Base-by-base conservation (phyloP, 2,888 invertebrate genomes). In the Chrysomela aeneicollis region DNA sequence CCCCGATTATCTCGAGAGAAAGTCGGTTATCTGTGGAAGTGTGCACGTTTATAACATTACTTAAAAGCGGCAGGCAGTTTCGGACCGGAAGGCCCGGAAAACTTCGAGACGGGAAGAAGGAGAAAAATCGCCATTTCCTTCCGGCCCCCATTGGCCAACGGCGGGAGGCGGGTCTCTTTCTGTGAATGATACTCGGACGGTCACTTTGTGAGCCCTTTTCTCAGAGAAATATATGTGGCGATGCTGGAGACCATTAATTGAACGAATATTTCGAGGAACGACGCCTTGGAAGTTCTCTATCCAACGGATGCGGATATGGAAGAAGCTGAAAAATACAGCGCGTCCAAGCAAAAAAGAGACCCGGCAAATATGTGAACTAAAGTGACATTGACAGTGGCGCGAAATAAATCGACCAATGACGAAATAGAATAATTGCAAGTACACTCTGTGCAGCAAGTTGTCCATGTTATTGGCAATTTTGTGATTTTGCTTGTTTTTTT, bases 51-150 rank as follows among this genome's bases (percentile, higher is more conserved):
- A 75, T 75, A 74, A 75, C 74, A 73, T 75, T 74, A 74, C 73
- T 74, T 76, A 76, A 71, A 26, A 69, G 67, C 66, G 70, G 72
- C 69, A 63, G 71, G 66, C 53, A 63, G 66, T 66, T 63, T 63
- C 63, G 58, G 67, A 69, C 71, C 73, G 77, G 76, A 77, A 74
- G 68, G 67, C 69, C 70, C 71, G 74, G 65, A 66, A 68, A 66
- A 73, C 71, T 74, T 74, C 73, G 73, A 70, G 55, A 67, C 60
- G 66, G 42, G 62, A 37, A 70, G 73, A 70, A 69, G 72, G 73
- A 75, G 76, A 77, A 74, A 71, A 72, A 78, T 77, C 72, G 77
- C 73, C 70, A 66, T 76, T 77, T 76, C 76, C 77, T 77, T 78
- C 76, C 77, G 76, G 70, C 74, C 68, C 71, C 78, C 75, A 75